Percentiles rank a stretch among this genome's conserved stretches.
These are phyloP conservation scores for Volucella inflata DNA, from an alignment of 2,888 invertebrate genomes.

Conservation along the genomic window DNA sequence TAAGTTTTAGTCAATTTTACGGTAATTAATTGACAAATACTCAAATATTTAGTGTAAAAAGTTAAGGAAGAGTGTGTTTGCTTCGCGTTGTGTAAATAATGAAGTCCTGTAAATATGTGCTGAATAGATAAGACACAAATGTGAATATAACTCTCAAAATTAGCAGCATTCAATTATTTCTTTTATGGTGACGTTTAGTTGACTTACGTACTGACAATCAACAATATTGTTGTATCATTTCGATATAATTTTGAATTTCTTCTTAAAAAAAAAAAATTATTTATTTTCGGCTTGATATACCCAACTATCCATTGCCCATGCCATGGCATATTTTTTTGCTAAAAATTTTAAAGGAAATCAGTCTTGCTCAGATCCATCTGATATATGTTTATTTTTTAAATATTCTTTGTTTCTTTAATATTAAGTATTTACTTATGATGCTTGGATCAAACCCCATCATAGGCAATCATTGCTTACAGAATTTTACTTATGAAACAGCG, in stretches of 20 bases:
- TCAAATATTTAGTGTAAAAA: slow-evolving; percentile 5
- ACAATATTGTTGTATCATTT: slow-evolving; percentile 10
- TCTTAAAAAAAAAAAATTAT: too few relatives aligned
- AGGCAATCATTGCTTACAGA: too few relatives aligned
- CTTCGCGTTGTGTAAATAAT: slow-evolving; percentile 73
- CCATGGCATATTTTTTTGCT: too few relatives aligned
- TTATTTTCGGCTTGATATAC: too few relatives aligned
- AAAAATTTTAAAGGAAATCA: too few relatives aligned
- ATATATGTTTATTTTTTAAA: too few relatives aligned
- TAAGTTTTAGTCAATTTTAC: slow-evolving; percentile 22
- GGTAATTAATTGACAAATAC: neutral
- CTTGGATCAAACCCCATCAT: too few relatives aligned
- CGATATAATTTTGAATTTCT: neutral
- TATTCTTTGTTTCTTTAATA: too few relatives aligned
- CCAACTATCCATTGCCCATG: too few relatives aligned
- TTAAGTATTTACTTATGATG: too few relatives aligned
- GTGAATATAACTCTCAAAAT: slow-evolving; percentile 3
- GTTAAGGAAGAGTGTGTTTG: slow-evolving; percentile 42
- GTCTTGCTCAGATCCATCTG: too few relatives aligned
- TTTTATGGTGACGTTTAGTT: slow-evolving; percentile 27
- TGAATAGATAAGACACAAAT: slow-evolving; percentile 43
- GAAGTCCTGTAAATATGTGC: slow-evolving; percentile 36
- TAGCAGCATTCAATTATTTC: slow-evolving; percentile 31
- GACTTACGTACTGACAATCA: slow-evolving; percentile 58
- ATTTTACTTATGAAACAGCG: too few relatives aligned